Evolutionary conservation across 53 echinoderm and acorn worm species (phyloP), one percentile per base, ranked within the genome.

Genomic region (Paelopatides confundens): DNA sequence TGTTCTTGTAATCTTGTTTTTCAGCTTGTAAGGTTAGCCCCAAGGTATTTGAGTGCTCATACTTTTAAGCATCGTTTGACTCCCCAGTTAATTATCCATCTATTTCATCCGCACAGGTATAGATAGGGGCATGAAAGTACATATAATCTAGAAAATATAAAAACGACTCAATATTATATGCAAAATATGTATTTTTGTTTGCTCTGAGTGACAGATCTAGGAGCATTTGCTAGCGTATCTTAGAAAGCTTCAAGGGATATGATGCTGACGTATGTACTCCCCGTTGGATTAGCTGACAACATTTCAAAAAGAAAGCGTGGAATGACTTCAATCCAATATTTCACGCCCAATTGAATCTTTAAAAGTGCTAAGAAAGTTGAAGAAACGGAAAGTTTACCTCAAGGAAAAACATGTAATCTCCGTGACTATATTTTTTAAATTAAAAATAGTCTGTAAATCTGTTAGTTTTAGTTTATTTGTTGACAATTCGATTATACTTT

Each of bases 11-110:
- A 74, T 74, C 35, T 26, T 46, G 17, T 74, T 74, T 68, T 26
- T 74, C 21, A 39, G 74, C 74, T 39, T 74, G 74, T 74, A 74
- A 39, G 46, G 39, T 39, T 74, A 26, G 74, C 74, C 74, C 39
- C 74, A 46, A 74, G 74, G 74, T 74, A 74, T 74, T 74, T 74
- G 40, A 39, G 28, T 17, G 74, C 46, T 43, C 74, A 39, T 43
- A 26, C 21, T 39, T 40, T 21, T 74, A 27, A 74, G 40, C 74
- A 74, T n/a, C 43, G 74, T 74, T 74, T 74, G 39, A 74, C 46
- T 74, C 74, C 74, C 74, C 39, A 39, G 74, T 23, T 74, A 74
- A 74, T 74, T 74, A 74, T 39, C 46, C 9, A 39, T n/a, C 74
- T 43, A n/a, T 74, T 39, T 39, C 39, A 46, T 40, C 27, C 5